Base-by-base conservation (phyloP, 1,140 invertebrate species). In the Zaprionus ghesquierei region DNA sequence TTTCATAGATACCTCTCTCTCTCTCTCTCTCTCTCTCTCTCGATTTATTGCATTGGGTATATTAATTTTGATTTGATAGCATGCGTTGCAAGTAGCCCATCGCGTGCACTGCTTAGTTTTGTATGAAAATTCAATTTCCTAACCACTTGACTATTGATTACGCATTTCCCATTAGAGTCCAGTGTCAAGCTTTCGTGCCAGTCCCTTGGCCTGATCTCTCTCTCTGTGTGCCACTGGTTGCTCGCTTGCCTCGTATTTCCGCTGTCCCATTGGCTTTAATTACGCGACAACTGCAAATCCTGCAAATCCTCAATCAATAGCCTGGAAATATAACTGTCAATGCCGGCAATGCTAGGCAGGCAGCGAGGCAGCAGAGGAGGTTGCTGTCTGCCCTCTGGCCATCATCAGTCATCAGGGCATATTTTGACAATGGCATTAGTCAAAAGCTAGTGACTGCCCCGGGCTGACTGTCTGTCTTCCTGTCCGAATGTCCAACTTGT, bases 391-490 rank as follows among this genome's bases (percentile, higher is more conserved):
- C 55, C 55, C 56, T n/a, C 18, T 27, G 56, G 75, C 64, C 50
- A 79, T 79, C 84, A 86, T 86, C 82, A 82, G 79, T 86, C 84
- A 82, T 79, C 41, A 10, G 79, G 84, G 62, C 79, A 82, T 82
- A 82, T 87, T 87, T 87, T 73, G 82, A 86, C 82, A 86, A 75
- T 87, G 82, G 82, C 84, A 87, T 86, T 82, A 87, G 75, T 77
- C 81, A 75, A 66, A 64, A 69, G 55, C 51, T 51, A 59, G 49
- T 23, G 49, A 25, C 20, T 20, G n/a, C 23, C 49, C n/a, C 23
- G 10, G 20, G 49, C 23, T 51, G 9, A 15, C 23, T 25, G 12
- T 51, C 23, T 18, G 13, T n/a, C 22, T n/a, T n/a, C n/a, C n/a
- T 13, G 2, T 15, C 13, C 10, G 49, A 5, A 2, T 5, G 20